Percentiles rank a stretch among this genome's conserved stretches.
Evolutionary conservation across 2,797 vertebrate genomes (phyloP).

Genomic region (Falco berigora): DNA sequence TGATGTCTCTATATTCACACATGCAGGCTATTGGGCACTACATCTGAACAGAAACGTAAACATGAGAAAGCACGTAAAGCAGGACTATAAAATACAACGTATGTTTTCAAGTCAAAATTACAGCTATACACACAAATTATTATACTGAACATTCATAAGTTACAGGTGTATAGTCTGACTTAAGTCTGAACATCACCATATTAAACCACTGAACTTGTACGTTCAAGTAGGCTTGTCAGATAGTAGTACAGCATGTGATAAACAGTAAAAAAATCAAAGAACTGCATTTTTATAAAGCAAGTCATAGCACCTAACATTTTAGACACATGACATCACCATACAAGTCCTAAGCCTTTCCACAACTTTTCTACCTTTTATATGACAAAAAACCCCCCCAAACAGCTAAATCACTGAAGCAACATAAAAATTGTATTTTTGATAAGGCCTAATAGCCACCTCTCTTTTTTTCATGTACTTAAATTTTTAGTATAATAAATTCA

Average conservation of each 20-base stretch:
- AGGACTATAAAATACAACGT: background rate
- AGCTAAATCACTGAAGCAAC: background rate
- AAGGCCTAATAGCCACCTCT: background rate
- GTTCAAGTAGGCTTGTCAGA: background rate
- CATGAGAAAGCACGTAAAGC: background rate
- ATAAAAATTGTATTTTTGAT: background rate
- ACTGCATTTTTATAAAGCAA: background rate
- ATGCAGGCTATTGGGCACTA: background rate
- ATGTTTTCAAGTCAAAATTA: background rate
- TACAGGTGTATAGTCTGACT: background rate
- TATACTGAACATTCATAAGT: background rate
- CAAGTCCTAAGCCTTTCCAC: background rate
- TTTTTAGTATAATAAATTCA: background rate
- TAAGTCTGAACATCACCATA: background rate
- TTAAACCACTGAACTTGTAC: background rate
- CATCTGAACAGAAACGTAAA: background rate
- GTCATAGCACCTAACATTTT: background rate
- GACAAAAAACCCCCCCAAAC: background rate
- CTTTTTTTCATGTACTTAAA: background rate
- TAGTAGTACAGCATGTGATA: background rate
- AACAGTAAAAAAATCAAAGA: background rate
- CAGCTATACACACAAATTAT: background rate
- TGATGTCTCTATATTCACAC: too few species aligned
- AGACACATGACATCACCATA: background rate
- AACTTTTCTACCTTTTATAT: background rate